Percentiles rank a stretch among this genome's conserved stretches.
phyloP scores from a whole-genome alignment of 2,797 vertebrate species.

The Pseudopleuronectes americanus region DNA sequence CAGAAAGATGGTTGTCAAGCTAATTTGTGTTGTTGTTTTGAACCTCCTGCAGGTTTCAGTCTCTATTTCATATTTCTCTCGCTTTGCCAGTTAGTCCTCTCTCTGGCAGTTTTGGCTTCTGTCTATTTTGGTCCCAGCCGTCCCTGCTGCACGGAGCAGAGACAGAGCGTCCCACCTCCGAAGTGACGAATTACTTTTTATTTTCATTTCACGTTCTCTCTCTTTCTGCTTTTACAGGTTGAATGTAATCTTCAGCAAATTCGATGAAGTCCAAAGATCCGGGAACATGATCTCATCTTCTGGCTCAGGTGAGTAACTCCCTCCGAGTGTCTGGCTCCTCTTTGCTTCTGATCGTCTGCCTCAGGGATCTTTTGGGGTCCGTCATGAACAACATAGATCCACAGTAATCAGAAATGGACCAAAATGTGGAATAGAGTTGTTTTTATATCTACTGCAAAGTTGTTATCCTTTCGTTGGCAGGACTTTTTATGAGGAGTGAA shows the following conservation, averaged over 20 bases:
- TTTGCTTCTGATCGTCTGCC: too few relatives aligned
- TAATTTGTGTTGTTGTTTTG: too few relatives aligned
- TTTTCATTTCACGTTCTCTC: background rate
- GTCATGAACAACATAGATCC: background rate
- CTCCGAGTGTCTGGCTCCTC: background rate
- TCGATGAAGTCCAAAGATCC: conserved; percentile 98
- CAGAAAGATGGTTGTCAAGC: too few relatives aligned
- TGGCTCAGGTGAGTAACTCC: conserved; percentile 87
- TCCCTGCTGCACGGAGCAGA: conserved; percentile 16
- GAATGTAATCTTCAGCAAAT: conserved; percentile 99
- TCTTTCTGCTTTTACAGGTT: conserved; percentile 81
- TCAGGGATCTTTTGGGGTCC: background rate
- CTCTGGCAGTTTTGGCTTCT: conserved; percentile 21
- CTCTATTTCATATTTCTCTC: too few relatives aligned
- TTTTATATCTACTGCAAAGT: background rate
- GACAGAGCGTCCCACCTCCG: conserved; percentile 6
- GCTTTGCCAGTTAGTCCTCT: conserved; percentile 32
- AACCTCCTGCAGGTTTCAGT: too few relatives aligned
- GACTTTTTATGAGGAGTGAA: too few relatives aligned
- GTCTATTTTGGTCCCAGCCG: conserved; percentile 43
- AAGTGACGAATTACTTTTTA: conserved; percentile 2
- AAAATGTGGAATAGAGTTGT: background rate
- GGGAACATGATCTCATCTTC: conserved; percentile 94
- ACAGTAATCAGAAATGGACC: background rate
- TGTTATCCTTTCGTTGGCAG: background rate